Percentiles rank a stretch among this genome's conserved stretches.
Conservation (phyloP, 2,113 vertebrate genomes). For the Lutjanus erythropterus region DNA sequence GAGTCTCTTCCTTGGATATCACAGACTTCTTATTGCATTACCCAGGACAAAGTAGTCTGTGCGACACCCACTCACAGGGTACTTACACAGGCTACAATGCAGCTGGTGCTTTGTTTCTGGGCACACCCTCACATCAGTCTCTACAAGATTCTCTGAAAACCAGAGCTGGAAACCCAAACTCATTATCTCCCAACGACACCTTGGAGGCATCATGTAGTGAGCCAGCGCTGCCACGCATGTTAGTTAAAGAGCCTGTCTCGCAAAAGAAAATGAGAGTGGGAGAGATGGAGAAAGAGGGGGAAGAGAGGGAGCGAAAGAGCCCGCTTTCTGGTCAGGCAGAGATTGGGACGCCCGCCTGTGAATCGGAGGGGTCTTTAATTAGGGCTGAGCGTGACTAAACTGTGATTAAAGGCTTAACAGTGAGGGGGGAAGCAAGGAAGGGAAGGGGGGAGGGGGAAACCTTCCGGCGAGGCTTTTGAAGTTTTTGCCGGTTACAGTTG, state of each 20-base stretch:
- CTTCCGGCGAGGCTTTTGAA: conserved; percentile 82
- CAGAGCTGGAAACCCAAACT: conserved; percentile 48
- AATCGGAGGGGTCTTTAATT: conserved; percentile 86
- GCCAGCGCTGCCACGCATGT: conserved; percentile 40
- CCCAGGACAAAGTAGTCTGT: not conserved
- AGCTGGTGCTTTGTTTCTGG: conserved; percentile 41
- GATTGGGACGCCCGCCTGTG: conserved; percentile 72
- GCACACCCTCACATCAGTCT: conserved; percentile 51
- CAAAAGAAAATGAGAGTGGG: conserved; percentile 51
- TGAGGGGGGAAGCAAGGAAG: conserved; percentile 54
- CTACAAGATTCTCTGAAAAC: conserved; percentile 48
- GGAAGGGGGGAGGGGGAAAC: conserved; percentile 1
- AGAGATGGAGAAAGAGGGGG: conserved; percentile 24
- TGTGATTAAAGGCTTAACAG: conserved; percentile 86
- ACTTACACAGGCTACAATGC: conserved; percentile 7
- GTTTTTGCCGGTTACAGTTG: conserved; percentile 75
- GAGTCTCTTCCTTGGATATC: conserved; percentile 1
- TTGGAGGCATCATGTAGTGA: conserved; percentile 54
- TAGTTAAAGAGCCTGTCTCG: conserved; percentile 54
- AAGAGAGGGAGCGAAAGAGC: conserved; percentile 47
- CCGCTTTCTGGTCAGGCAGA: conserved; percentile 73
- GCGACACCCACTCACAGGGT: conserved; percentile 15
- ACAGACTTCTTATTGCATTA: conserved; percentile 24
- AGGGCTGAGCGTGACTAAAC: conserved; percentile 87
- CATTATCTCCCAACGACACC: conserved; percentile 75